Evolutionary conservation across 2,113 vertebrate species (phyloP).

Genomic region (Cisticola juncidis): DNA sequence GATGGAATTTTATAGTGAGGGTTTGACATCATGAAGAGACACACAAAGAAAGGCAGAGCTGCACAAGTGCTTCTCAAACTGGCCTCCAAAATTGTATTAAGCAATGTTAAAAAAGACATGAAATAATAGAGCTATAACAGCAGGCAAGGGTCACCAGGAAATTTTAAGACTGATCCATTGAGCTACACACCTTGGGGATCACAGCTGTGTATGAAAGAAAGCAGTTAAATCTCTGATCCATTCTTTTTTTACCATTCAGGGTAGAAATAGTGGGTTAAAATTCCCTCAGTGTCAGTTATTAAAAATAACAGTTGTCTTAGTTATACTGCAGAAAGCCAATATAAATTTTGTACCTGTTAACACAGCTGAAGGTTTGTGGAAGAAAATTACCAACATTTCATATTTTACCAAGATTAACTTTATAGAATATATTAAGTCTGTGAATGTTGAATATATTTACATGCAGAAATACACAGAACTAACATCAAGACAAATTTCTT

Average conservation of each 20-base stretch:
- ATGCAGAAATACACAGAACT: constrained; percentile 12
- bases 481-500: neutral
- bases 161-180: neutral
- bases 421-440: neutral
- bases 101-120: neutral
- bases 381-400: neutral
- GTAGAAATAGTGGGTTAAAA: neutral
- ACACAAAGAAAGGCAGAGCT: neutral
- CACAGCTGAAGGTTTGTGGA: neutral
- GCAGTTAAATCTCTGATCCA: neutral
- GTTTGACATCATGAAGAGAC: neutral
- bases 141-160: neutral
- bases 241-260: neutral
- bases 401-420: constrained; percentile 11
- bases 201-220: neutral
- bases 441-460: constrained; percentile 11
- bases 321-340: neutral
- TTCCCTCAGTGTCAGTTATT: neutral
- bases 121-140: neutral
- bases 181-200: neutral
- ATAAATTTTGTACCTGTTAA: neutral
- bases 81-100: neutral
- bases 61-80: neutral
- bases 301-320: neutral
- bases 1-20: neutral